Evolutionary conservation across 1,140 invertebrate genomes (phyloP), one percentile per base, ranked within the genome.

Genomic region (Trypoxylus dichotomus): DNA sequence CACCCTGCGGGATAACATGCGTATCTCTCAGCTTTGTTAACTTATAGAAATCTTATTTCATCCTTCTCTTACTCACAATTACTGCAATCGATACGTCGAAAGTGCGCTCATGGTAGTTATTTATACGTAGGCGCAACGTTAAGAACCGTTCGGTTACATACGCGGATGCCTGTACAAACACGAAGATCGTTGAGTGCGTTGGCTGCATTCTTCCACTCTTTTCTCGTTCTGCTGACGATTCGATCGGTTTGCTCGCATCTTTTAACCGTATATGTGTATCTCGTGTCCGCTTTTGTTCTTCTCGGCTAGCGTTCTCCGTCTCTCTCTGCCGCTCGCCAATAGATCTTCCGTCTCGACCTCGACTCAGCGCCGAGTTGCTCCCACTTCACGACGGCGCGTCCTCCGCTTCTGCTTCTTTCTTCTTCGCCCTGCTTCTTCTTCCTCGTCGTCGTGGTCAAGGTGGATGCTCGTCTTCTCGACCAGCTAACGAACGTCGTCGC

Each of bases 221-320:
- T 78, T 77, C 77, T 79, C 77, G 58, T 74, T 78, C 75, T 77
- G 41, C 19, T n/a, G 68, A 74, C 41, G 76, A 47, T 72, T 79
- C 76, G 79, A 79, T 79, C 79, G 76, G 60, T 74, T 77, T 78
- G 73, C 77, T 75, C 77, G 47, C 47, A 54, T 54, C 47, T 54
- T n/a, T 54, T 37, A 37, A 54, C 47, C 68, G 37, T 77, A 54
- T 77, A 54, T 79, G 77, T 68, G 77, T 78, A 78, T 80, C 81
- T 80, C 80, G 81, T 80, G 81, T 81, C 82, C 80, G 80, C 81
- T 83, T 83, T 81, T 83, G 80, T 81, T 82, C 79, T 79, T 79
- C 15, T 8, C 5, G 10, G 32, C 32, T 5, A 5, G 19, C 47
- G 13, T n/a, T 54, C 19, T 15, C 47, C 7, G 19, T 54, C 47